Evolutionary conservation across 2,888 invertebrate genomes (phyloP).

Genomic region (Phalangium opilio): DNA sequence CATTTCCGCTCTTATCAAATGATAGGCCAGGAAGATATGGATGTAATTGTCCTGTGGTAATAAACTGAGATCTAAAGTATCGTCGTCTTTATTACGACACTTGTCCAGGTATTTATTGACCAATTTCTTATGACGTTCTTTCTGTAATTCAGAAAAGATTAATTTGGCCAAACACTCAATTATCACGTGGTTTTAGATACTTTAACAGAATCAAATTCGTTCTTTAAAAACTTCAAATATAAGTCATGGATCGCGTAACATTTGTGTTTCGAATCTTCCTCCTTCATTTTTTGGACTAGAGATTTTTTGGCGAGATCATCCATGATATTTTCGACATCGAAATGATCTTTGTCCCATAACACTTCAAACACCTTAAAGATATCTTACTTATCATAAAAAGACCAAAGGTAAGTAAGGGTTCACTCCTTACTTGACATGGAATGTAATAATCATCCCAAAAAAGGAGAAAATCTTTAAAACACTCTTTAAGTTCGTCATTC

Average conservation of each 20-base stretch:
- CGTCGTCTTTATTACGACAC: not conserved
- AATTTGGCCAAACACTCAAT: too few species aligned
- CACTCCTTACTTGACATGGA: slow-evolving; percentile 41
- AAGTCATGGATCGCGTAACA: slow-evolving; percentile 56
- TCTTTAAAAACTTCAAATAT: slow-evolving; percentile 45
- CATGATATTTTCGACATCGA: slow-evolving; percentile 46
- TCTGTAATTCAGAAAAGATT: too few species aligned
- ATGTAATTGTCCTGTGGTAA: slow-evolving; percentile 56
- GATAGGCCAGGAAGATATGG: slow-evolving; percentile 53
- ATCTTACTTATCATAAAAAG: too few species aligned
- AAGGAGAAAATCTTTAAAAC: slow-evolving; percentile 48
- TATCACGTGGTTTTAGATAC: not conserved
- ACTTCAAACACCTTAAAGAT: slow-evolving; percentile 34
- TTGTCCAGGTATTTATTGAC: slow-evolving; percentile 39
- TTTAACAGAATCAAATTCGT: slow-evolving; percentile 5
- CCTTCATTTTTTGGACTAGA: slow-evolving; percentile 46
- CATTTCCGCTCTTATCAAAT: slow-evolving; percentile 41
- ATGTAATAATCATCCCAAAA: slow-evolving; percentile 54
- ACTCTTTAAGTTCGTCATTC: slow-evolving; percentile 25
- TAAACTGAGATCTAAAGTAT: slow-evolving; percentile 36
- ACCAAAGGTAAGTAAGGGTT: too few species aligned
- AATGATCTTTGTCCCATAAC: slow-evolving; percentile 36
- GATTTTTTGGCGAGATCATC: slow-evolving; percentile 48
- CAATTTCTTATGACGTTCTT: slow-evolving; percentile 41
- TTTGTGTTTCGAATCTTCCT: slow-evolving; percentile 42